These are phyloP conservation scores for Aphaenogaster floridana DNA, from an alignment of 1,140 invertebrate species.

Conservation along the genomic window DNA sequence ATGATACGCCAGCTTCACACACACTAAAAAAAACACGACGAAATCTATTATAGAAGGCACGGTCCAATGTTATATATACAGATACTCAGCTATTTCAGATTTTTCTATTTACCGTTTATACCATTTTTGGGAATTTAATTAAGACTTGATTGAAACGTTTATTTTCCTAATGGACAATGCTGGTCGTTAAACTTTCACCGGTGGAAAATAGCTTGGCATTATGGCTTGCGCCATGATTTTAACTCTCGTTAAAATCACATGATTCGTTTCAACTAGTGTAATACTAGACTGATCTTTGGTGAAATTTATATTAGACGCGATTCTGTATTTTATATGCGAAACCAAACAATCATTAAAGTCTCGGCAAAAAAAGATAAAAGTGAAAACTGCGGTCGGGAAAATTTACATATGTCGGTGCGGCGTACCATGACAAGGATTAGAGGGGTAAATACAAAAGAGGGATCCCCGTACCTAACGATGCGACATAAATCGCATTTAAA, in stretches of 20 bases:
- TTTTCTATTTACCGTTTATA: background rate
- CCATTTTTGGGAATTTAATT: background rate
- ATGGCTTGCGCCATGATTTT: conserved; percentile 14
- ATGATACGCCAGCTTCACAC: too few relatives aligned
- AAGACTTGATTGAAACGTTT: background rate
- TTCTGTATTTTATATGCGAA: background rate
- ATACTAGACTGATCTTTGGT: background rate
- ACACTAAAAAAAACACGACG: background rate
- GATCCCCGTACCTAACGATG: background rate
- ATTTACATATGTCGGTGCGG: background rate
- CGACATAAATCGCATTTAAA: background rate
- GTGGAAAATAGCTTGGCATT: background rate
- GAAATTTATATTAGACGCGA: background rate
- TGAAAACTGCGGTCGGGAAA: background rate
- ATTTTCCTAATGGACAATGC: background rate
- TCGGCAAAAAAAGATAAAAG: conserved; percentile 19
- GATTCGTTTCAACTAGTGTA: background rate
- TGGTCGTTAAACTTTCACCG: conserved; percentile 50
- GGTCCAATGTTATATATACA: background rate
- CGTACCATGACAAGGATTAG: background rate
- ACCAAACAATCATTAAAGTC: background rate
- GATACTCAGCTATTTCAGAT: background rate
- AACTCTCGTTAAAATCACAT: too few relatives aligned
- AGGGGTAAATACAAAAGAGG: background rate
- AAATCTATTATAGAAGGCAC: background rate